Conservation (phyloP, 2,113 vertebrate species). For the Salvator merianae region DNA sequence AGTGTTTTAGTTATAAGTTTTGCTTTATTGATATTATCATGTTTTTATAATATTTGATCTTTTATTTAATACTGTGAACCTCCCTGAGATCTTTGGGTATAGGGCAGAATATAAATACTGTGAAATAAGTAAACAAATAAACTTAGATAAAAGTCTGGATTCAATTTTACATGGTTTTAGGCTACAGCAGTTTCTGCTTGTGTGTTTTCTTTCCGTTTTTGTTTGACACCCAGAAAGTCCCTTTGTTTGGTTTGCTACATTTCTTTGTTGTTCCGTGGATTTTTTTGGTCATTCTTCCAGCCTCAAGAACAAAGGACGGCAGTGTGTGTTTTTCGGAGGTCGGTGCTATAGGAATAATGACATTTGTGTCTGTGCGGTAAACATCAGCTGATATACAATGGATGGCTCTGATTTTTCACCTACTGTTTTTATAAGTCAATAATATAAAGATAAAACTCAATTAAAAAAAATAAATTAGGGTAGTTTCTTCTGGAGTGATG, state of each 20-base stretch:
- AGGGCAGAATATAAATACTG: no score
- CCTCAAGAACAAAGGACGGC: conserved; percentile 14
- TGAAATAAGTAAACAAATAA: neutral
- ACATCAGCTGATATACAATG: conserved; percentile 40
- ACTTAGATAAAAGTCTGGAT: conserved; percentile 4
- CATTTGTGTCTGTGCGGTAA: neutral
- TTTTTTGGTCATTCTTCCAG: conserved; percentile 47
- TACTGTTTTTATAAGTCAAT: neutral
- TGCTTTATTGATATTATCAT: no score
- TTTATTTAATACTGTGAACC: no score
- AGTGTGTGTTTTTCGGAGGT: conserved; percentile 41
- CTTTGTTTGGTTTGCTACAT: conserved; percentile 13
- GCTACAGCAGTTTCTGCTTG: neutral
- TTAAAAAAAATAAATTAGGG: neutral
- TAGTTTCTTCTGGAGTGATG: neutral
- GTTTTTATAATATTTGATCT: no score
- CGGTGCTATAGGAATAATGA: conserved; percentile 24
- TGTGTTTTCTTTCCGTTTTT: conserved; percentile 35
- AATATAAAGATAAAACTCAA: neutral
- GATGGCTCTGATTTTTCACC: conserved; percentile 12
- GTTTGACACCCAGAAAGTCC: conserved; percentile 10
- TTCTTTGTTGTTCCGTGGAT: conserved; percentile 51
- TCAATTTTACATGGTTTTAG: conserved; percentile 2
- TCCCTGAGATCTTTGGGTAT: no score
- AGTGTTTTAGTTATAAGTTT: no score